Evolutionary conservation across 2,888 invertebrate species (phyloP), one percentile per base, ranked within the genome.

Genomic region (Pheosia gnoma): DNA sequence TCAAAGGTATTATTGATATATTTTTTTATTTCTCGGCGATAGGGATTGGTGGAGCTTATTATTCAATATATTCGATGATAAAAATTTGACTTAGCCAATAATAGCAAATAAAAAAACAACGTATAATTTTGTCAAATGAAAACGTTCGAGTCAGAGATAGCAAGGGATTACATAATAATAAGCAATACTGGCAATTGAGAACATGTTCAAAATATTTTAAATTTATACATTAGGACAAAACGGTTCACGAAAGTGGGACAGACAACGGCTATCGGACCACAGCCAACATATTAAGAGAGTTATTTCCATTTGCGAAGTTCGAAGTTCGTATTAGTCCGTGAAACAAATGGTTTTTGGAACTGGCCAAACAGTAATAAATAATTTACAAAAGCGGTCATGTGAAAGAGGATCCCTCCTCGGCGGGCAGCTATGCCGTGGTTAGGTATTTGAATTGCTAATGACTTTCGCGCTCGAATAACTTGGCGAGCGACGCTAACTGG

Each of bases 371-470:
- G 86, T 85, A 88, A 90, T 90, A 90, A 90, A 90, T 90, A 90
- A 91, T 89, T 90, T 89, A 90, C 88, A 88, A 89, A 89, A 81
- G 90, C 89, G 84, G 85, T 86, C 88, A 89, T 89, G 89, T 89
- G 89, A 86, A 88, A 89, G 88, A 86, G 87, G 80, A 85, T 85
- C 81, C 84, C 80, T 84, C 81, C 83, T 84, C 82, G 77, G 81
- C 73, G 77, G 84, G 80, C 36, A 11, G 36, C 45, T 45, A 85
- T 82, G 86, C 85, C 86, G 82, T 85, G 84, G 89, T 87, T 87
- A 86, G 84, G 82, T 89, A 90, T 91, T 90, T 90, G 90, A 89
- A 90, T 90, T 90, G 90, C 89, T 91, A 90, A 91, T 91, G 86
- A 88, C 82, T 86, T 83, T 81, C 84, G 81, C 82, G 81, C 82